A percentile compares a stretch with the other conserved stretches of the same genome.
These are phyloP conservation scores for Ptilodon capucinus DNA, from an alignment of 2,888 invertebrate genomes.

Conservation along the genomic window DNA sequence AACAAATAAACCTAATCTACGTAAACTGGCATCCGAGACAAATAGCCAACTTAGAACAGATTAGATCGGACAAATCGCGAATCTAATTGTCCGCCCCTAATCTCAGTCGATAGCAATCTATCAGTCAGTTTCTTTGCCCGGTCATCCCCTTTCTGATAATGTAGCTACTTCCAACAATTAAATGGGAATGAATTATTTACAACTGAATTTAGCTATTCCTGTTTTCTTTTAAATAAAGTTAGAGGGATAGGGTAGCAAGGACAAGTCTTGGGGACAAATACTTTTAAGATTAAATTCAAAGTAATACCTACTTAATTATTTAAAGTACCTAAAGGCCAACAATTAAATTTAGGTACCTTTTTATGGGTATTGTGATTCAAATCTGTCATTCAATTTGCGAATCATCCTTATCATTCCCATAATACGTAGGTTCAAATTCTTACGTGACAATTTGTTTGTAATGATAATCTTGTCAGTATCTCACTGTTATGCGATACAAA, in stretches of 20 bases:
- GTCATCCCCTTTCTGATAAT: constrained; percentile 17
- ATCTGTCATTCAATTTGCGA: no score
- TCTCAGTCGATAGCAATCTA: constrained; percentile 42
- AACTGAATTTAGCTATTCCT: not conserved
- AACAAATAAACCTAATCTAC: constrained; percentile 24
- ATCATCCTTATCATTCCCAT: not conserved
- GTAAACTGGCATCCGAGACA: constrained; percentile 35
- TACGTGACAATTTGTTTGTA: constrained; percentile 5
- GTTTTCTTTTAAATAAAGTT: no score
- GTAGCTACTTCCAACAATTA: not conserved
- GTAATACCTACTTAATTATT: no score
- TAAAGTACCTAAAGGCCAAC: no score
- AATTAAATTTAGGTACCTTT: no score
- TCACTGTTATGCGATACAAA: constrained; percentile 51
- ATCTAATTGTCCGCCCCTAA: constrained; percentile 49
- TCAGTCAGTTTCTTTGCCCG: constrained; percentile 37
- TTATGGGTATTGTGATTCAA: not conserved
- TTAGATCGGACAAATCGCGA: constrained; percentile 48
- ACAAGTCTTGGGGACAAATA: no score
- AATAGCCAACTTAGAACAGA: constrained; percentile 42
- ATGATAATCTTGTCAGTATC: constrained; percentile 41
- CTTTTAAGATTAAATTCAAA: no score
- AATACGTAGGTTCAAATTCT: not conserved
- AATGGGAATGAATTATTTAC: not conserved
- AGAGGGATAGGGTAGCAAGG: no score